These are phyloP conservation scores for Idaea dimidiata DNA, from an alignment of 2,888 invertebrate species.

Conservation along the genomic window DNA sequence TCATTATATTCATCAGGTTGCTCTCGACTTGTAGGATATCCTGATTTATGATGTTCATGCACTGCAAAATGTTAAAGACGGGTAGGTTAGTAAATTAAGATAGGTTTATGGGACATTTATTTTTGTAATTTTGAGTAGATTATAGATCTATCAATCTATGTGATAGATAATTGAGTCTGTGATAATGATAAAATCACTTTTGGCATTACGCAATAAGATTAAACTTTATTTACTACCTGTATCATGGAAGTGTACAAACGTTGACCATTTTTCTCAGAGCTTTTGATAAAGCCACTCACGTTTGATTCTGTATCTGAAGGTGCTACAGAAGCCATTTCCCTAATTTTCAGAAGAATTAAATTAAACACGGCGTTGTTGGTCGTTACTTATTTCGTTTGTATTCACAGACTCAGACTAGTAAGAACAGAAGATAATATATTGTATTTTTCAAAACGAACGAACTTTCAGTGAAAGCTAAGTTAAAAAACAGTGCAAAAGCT, in stretches of 20 bases:
- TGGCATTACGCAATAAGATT: background rate
- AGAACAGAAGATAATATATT: too few species aligned
- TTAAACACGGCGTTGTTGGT: background rate
- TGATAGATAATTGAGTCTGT: too few species aligned
- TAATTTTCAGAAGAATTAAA: constrained; percentile 33
- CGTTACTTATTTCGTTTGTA: too few species aligned
- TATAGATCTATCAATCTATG: background rate
- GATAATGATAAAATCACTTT: background rate
- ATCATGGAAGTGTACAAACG: constrained; percentile 61
- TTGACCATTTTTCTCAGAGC: constrained; percentile 60
- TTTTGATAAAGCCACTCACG: constrained; percentile 70
- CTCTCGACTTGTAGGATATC: constrained; percentile 64
- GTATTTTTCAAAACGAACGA: too few species aligned
- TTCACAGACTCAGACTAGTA: too few species aligned
- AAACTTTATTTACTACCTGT: constrained; percentile 52
- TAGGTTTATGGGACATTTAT: background rate
- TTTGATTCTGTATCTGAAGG: constrained; percentile 71
- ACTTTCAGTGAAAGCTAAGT: too few species aligned
- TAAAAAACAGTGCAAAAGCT: too few species aligned
- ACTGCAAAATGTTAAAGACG: constrained; percentile 39
- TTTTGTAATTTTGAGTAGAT: background rate
- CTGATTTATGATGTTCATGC: constrained; percentile 67
- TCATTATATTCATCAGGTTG: constrained; percentile 56
- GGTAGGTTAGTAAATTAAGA: too few species aligned
- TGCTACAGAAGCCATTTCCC: constrained; percentile 55